Evolutionary conservation across 2,113 vertebrate genomes (phyloP), one percentile per base, ranked within the genome.

Genomic region (Deroptyus accipitrinus): DNA sequence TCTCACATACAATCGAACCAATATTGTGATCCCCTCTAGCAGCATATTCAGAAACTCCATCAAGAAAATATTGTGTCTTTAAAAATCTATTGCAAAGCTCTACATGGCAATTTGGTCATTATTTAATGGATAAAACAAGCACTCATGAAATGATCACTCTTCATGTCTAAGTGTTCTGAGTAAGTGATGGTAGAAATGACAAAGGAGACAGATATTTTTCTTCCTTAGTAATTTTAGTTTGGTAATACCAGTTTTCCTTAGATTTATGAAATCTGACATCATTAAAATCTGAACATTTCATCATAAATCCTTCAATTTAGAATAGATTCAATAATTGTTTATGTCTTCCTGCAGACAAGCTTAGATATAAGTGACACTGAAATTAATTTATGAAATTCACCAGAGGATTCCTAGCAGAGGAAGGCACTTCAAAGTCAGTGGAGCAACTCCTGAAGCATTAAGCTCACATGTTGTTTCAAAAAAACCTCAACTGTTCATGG

Each of bases 91-190:
- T n/a, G 37, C 73, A 80, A 44, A 67, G 31, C 11, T 64, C 24
- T 82, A 75, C 46, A 70, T 0, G 17, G 17, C n/a, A 62, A 35
- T 96, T 69, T 44, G 62, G 83, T 66, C 39, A 79, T 79, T 77
- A 94, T 94, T 55, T 96, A 97, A 97, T 91, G 93, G 80, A 68
- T 46, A 64, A 95, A 96, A 97, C 12, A 31, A 88, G 57, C 37
- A 75, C 63, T 91, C 77, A 74, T 95, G 87, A 95, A 77, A 83
- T n/a, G 9, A 89, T 95, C 41, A 33, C 48, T 75, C 91, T 94
- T 70, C 22, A 33, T 90, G 94, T 92, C 93, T 95, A 88, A 97
- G 87, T 57, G 88, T 64, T 96, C 75, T 78, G 46, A 92, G 61
- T 55, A 96, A 94, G 54, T 52, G 66, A 96, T 94, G 54, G 81